Evolutionary conservation across 1,140 invertebrate species (phyloP).

Genomic region (Hypsibius dujardini): DNA sequence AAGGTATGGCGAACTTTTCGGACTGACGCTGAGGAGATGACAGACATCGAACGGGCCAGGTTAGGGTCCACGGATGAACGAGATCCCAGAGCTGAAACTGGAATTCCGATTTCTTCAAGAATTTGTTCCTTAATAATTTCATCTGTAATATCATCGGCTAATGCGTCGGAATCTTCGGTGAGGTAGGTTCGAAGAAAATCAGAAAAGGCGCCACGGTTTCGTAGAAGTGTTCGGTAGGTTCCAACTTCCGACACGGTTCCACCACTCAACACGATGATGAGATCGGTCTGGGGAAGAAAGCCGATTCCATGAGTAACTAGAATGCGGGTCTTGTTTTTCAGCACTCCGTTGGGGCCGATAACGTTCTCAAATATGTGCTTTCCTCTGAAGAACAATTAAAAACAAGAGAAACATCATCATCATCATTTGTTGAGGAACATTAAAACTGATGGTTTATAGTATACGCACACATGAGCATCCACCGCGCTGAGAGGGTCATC

Average conservation of each 20-base stretch:
- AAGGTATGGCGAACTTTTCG: not conserved
- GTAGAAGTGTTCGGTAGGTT: constrained; percentile 29
- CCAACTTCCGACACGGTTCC: constrained; percentile 31
- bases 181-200: not conserved
- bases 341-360: constrained; percentile 29
- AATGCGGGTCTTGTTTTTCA: constrained; percentile 29
- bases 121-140: not conserved
- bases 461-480: constrained; percentile 30
- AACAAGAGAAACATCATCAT: not conserved
- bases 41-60: not conserved
- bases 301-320: constrained; percentile 25
- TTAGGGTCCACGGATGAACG: not conserved
- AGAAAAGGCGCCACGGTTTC: constrained; percentile 30
- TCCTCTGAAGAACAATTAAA: constrained; percentile 18
- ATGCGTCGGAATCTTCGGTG: not conserved
- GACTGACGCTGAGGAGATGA: constrained; percentile 2
- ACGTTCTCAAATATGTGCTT: constrained; percentile 38
- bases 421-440: not conserved
- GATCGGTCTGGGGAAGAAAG: constrained; percentile 31
- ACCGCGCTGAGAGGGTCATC: constrained; percentile 61
- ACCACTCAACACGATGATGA: constrained; percentile 32
- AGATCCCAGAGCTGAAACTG: too few species aligned
- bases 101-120: not conserved
- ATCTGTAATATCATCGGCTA: not conserved
- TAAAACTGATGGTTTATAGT: not conserved